Base-by-base conservation (phyloP, 2,113 vertebrate species). In the Numida meleagris region DNA sequence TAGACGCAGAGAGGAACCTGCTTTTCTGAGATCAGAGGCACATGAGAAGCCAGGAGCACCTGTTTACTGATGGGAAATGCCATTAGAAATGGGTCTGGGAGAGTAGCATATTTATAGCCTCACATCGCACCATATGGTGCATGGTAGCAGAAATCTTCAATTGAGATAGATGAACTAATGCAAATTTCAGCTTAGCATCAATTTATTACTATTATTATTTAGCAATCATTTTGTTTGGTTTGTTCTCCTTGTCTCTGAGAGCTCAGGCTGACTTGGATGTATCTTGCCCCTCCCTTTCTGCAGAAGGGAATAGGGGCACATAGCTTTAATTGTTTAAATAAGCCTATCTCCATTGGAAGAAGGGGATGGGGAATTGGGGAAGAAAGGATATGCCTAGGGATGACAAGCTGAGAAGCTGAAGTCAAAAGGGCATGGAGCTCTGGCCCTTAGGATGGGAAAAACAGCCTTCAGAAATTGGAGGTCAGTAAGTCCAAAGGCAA, bases 271-370 rank as follows among this genome's bases (percentile, higher is more conserved):
- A 67, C 51, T 94, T 53, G 57, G 33, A 46, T 84, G 23, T 78
- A 42, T 48, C 83, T 72, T 85, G 77, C 58, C 70, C 70, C 53
- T 78, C 78, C 58, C 33, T 91, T 86, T 74, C 57, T 74, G 36
- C 42, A 91, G 79, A 80, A 86, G 72, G 46, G 61, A 79, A 55
- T 25, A 88, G n/a, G 66, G 67, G 53, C 63, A 88, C 19, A 55
- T 5, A 77, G 59, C 73, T 86, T 90, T 93, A 97, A 95, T 94
- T 95, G 88, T 88, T 95, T 95, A 93, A 92, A 88, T 86, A 94
- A 94, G 36, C 48, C 40, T 87, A 1, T 72, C 71, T 81, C 86
- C 61, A 34, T 63, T 78, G 73, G 51, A 86, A 88, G 73, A 84
- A 90, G 27, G n/a, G n/a, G 58, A 89, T 20, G 24, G 24, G 40